A percentile compares a stretch with the other conserved stretches of the same genome.
Evolutionary conservation across 1,140 invertebrate species (phyloP).

Genomic region (Gonatopus flavifemur): DNA sequence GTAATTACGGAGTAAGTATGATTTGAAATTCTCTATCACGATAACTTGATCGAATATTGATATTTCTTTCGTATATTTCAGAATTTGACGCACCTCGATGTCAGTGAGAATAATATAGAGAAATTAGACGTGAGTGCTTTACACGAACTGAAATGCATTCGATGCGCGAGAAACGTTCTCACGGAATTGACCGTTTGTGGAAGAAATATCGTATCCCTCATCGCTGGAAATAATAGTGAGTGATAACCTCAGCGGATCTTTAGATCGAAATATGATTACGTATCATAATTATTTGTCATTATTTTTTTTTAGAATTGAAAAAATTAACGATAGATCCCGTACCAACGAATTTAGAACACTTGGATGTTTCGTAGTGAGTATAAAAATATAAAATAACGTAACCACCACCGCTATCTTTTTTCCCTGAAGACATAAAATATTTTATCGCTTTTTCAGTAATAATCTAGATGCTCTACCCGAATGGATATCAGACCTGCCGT

Average conservation of each 20-base stretch:
- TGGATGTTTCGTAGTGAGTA: conserved; percentile 74
- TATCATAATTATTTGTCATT: conserved; percentile 10
- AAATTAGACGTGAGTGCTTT: conserved; percentile 72
- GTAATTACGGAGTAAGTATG: conserved; percentile 76
- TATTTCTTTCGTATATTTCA: conserved; percentile 35
- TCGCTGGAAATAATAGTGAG: conserved; percentile 77
- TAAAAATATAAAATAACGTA: conserved; percentile 5
- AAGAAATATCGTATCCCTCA: conserved; percentile 66
- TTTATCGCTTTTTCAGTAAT: conserved; percentile 59
- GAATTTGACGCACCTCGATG: conserved; percentile 73
- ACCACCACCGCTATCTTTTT: neutral
- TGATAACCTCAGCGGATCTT: neutral
- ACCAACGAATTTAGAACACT: conserved; percentile 69
- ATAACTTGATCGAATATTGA: neutral
- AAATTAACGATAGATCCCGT: conserved; percentile 66
- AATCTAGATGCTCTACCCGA: conserved; percentile 72
- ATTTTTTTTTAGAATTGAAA: conserved; percentile 62
- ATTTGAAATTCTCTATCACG: neutral
- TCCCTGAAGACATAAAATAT: conserved; percentile 2
- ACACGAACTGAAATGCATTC: conserved; percentile 68
- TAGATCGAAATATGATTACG: neutral
- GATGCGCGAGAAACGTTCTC: conserved; percentile 72
- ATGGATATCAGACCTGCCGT: conserved; percentile 76
- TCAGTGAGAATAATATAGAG: conserved; percentile 79
- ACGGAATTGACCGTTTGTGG: conserved; percentile 71